Base-by-base conservation (phyloP, 2,888 invertebrate genomes). In the Euspilapteryx auroguttella region DNA sequence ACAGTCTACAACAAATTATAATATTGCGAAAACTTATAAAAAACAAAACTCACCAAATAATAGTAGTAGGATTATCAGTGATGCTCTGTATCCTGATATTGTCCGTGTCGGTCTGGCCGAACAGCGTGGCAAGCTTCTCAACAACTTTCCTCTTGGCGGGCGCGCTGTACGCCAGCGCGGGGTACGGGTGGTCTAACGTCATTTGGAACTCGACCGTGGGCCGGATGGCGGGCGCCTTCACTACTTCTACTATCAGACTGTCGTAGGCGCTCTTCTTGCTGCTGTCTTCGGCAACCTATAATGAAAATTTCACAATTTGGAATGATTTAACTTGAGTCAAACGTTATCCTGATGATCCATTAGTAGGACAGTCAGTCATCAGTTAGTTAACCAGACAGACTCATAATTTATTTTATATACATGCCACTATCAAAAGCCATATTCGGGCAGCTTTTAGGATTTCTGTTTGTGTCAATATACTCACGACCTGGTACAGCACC, bases 161-260 rank as follows among this genome's bases (percentile, higher is more conserved):
- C 0, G 91, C 85, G 30, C 85, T 86, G 45, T 83, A 81, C 0
- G 79, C 79, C 37, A 92, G 86, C 20, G 79, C 78, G 6, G 85
- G 81, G 51, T 82, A 83, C 0, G 82, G 79, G 25, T 83, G 80
- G 38, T 86, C 85, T 47, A 94, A 65, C 1, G 83, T 86, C 78
- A 92, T 86, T 37, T 86, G 86, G 61, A 93, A 91, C 50, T 90
- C 87, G 0, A 89, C 84, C 12, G 83, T 86, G 31, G 85, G 89
- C 1, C 79, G 75, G 32, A 79, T 78, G 25, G 79, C 76, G 0
- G 81, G 80, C 0, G 84, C 80, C 31, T 80, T 79, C 35, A 79
- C 80, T 0, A 89, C 90, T 32, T 84, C 83, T 2, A 91, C 89
- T 32, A 86, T 83, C 9, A 88, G 63, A 31, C 87, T 89, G 59